phyloP scores from a whole-genome alignment of 64 coral and sea anemone species.

The Catalaphyllia jardinei region DNA sequence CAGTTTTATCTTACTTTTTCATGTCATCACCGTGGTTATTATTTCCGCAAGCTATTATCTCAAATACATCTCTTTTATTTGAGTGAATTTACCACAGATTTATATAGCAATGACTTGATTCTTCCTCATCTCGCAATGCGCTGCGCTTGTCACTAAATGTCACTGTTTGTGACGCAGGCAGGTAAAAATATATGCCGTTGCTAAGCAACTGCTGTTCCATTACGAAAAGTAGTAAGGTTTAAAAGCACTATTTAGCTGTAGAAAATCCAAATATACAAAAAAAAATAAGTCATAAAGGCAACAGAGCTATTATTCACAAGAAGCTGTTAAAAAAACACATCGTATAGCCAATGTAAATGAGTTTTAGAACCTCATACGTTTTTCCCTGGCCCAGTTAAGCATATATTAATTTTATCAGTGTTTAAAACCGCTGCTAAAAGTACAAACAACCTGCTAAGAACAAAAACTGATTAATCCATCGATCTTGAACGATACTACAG shows the following conservation, averaged over 20 bases:
- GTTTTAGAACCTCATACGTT: not conserved
- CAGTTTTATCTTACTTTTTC: too few relatives aligned
- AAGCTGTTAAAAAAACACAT: not conserved
- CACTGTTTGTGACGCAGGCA: not conserved
- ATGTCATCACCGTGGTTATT: too few relatives aligned
- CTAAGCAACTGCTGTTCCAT: not conserved
- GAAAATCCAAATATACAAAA: not conserved
- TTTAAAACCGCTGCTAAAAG: not conserved
- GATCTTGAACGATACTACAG: not conserved
- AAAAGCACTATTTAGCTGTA: not conserved
- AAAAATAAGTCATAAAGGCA: not conserved
- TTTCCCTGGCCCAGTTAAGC: not conserved
- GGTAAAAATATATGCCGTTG: not conserved
- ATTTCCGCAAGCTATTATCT: too few relatives aligned
- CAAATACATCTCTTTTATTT: too few relatives aligned
- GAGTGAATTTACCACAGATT: too few relatives aligned
- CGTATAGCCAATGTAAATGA: not conserved
- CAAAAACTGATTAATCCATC: not conserved
- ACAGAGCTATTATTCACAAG: not conserved
- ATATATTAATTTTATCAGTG: not conserved
- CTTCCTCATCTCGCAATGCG: too few relatives aligned
- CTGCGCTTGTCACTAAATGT: too few relatives aligned
- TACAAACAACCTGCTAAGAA: conserved; percentile 1
- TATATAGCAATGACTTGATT: too few relatives aligned
- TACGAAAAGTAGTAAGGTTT: not conserved